Base-by-base conservation (phyloP, 2,888 invertebrate species). In the Rotaria magnacalcarata region DNA sequence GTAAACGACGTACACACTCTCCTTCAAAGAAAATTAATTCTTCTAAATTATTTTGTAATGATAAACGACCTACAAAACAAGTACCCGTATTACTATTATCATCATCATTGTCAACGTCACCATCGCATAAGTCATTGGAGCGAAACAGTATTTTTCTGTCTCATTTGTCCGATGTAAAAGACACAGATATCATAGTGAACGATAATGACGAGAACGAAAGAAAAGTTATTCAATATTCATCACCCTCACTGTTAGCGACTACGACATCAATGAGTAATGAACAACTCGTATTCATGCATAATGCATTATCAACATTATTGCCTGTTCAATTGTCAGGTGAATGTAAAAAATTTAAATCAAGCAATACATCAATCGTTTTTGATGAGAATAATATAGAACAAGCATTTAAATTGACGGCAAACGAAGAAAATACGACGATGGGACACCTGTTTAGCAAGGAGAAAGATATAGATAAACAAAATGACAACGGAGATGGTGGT, bases 141-240 rank as follows among this genome's bases (percentile, higher is more conserved):
- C 67, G 67, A 34, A 67, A 19, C 6, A 67, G 27, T 34, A 67
- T 67, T 67, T 67, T 67, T 34, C 34, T 67, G 27, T 67, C 67
- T 67, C 67, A 67, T 67, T 34, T 67, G 27, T 67, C 67, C 67
- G 67, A 67, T 67, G 27, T 34, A 67, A 27, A 67, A 67, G 27
- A 67, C 16, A 16, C 14, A 11, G 6, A 34, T 67, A 34, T 67
- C 4, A 34, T 34, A 34, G 11, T 16, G 16, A 34, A 67, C 27
- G 67, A 34, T 67, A 67, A 67, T 67, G 67, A 67, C 34, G 67
- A 67, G 11, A 67, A 34, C 34, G 27, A 67, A 67, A 67, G 67
- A 67, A 67, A 67, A 67, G 27, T 67, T 67, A 67, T 67, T 67
- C 67, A 67, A 67, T 67, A 67, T 67, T 67, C 67, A 34, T 27